Conservation (phyloP, 2,113 vertebrate species). For the Xiphophorus hellerii region DNA sequence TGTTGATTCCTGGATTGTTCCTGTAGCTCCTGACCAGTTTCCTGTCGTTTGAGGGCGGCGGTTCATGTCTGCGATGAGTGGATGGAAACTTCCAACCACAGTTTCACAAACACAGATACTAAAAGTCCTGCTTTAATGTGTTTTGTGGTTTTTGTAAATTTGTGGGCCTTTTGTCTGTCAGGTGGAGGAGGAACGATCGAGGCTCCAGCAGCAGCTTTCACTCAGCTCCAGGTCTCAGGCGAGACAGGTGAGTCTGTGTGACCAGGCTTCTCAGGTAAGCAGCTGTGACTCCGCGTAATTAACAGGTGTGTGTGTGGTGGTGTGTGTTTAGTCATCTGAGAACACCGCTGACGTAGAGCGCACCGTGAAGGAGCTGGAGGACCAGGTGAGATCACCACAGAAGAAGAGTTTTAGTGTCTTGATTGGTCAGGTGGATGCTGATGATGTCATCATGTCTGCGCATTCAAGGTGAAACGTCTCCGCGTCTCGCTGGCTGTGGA, state of each 20-base stretch:
- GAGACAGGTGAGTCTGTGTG: constrained; percentile 16
- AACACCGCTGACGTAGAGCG: constrained; percentile 46
- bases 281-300: not conserved
- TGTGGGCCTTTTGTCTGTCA: constrained; percentile 27
- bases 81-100: too few relatives aligned
- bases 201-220: constrained; percentile 49
- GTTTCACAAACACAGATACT: too few relatives aligned
- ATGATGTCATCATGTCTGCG: constrained; percentile 18
- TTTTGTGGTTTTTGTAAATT: too few relatives aligned
- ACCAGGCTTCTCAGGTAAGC: not conserved
- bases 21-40: too few relatives aligned
- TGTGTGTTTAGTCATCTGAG: constrained; percentile 16
- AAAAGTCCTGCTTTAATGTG: too few relatives aligned
- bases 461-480: constrained; percentile 70
- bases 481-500: constrained; percentile 56
- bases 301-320: not conserved
- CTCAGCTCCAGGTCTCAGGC: constrained; percentile 46
- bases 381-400: constrained; percentile 64
- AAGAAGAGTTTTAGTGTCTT: not conserved
- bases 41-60: too few relatives aligned
- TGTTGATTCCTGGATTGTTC: too few relatives aligned
- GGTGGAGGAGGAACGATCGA: constrained; percentile 67
- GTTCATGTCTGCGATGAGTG: not conserved
- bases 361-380: constrained; percentile 63
- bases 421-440: not conserved